A percentile compares a stretch with the other conserved stretches of the same genome.
phyloP scores from a whole-genome alignment of 2,797 vertebrate species.

The Spea hammondii region DNA sequence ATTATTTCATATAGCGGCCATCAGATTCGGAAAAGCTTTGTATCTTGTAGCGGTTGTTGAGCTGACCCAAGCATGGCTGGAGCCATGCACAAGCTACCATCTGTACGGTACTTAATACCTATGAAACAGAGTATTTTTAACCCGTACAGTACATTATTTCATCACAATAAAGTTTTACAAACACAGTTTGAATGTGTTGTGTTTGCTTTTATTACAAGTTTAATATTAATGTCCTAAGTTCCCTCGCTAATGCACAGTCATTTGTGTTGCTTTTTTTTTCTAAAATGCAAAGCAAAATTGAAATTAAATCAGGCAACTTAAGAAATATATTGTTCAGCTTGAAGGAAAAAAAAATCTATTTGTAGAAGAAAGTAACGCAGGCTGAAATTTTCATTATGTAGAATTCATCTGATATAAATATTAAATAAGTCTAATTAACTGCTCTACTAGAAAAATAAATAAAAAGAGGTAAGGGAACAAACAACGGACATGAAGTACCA shows the following conservation, averaged over 20 bases:
- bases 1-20: no score
- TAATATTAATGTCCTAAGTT: constrained; percentile 36
- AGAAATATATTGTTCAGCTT: constrained; percentile 10
- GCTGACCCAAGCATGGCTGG: no score
- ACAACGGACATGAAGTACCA: background rate
- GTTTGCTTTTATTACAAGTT: constrained; percentile 20
- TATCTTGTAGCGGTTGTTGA: no score
- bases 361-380: background rate
- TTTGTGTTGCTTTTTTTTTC: background rate
- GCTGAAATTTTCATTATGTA: background rate
- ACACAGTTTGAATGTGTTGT: background rate
- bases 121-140: background rate
- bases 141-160: background rate
- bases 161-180: background rate
- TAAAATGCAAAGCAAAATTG: background rate
- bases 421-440: constrained; percentile 11
- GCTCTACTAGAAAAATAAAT: background rate
- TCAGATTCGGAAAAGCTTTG: no score
- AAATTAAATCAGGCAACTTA: constrained; percentile 1
- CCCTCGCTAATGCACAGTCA: background rate
- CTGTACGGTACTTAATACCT: no score
- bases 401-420: background rate
- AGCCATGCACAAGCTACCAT: no score
- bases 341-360: background rate
- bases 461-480: background rate